Percentiles rank a stretch among this genome's conserved stretches.
phyloP scores from a whole-genome alignment of 2,113 vertebrate genomes.

The Oncorhynchus keta region DNA sequence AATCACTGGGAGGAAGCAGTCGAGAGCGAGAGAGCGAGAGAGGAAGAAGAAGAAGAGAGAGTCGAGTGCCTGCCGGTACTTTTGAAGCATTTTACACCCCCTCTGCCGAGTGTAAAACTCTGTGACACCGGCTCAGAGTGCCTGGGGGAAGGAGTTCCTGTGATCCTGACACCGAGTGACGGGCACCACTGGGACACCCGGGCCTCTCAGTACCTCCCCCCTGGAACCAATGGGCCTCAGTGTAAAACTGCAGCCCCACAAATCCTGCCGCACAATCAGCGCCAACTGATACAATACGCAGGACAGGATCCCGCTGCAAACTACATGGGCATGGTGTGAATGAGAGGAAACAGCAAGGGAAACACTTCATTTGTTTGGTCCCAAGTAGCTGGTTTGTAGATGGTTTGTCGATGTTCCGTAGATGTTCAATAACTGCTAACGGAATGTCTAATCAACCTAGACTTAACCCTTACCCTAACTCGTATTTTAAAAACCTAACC shows the following conservation, averaged over 20 bases:
- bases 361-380: no score
- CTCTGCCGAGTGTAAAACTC: slow-evolving; percentile 46
- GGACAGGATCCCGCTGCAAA: slow-evolving; percentile 16
- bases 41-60: slow-evolving; percentile 26
- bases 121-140: slow-evolving; percentile 37
- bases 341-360: no score
- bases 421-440: no score
- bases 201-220: background rate
- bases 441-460: no score
- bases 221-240: background rate
- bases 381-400: no score
- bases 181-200: slow-evolving; percentile 18
- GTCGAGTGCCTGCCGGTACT: background rate
- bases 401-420: no score
- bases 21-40: background rate
- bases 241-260: background rate
- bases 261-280: slow-evolving; percentile 35
- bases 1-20: slow-evolving; percentile 52
- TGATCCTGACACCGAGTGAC: slow-evolving; percentile 31
- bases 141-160: slow-evolving; percentile 23
- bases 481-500: no score
- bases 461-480: no score
- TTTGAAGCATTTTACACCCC: slow-evolving; percentile 48
- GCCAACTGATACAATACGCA: slow-evolving; percentile 9
- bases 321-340: background rate